Evolutionary conservation across 2,797 vertebrate species (phyloP), one percentile per base, ranked within the genome.

Genomic region (Acropternis orthonyx): DNA sequence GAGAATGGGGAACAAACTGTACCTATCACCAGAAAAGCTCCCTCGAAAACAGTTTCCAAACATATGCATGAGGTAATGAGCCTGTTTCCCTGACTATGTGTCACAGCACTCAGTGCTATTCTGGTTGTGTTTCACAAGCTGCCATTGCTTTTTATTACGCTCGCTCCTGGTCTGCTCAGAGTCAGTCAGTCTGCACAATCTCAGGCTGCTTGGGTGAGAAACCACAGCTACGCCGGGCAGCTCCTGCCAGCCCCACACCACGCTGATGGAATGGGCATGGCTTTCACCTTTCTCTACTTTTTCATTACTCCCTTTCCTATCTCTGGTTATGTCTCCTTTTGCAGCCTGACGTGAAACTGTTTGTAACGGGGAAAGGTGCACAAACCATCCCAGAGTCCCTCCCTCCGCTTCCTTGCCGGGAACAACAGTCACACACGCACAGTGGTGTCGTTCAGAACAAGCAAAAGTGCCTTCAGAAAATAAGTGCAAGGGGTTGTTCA

Each of bases 11-110:
- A 92, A 94, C 85, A 92, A 88, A 79, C 95, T 79, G 89, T 96
- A 94, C 95, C 73, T 96, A 79, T 51, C 59, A 24, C 52, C 85
- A 93, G 85, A 84, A 93, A 62, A 63, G 85, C 88, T 97, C 89
- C 56, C 69, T 85, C 3, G 9, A 56, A 89, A 92, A 88, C 91
- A 79, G 73, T 95, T 96, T 95, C 88, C 91, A 95, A 94, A 97
- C 92, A 88, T 88, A 94, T 34, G 76, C 80, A 56, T 94, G 95
- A 96, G 87, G 91, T 88, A 96, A 94, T 78, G 94, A 78, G 66
- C 72, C 69, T 88, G 37, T 90, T 96, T 94, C 72, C 84, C 79
- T 76, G 88, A 76, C 73, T 89, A 8, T 91, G 87, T 93, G 92
- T 89, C 89, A 93, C 88, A 88, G 91, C 59, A 58, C 77, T 75